These are phyloP conservation scores for Lottia gigantea DNA, from an alignment of 2,888 invertebrate species.

Conservation along the genomic window DNA sequence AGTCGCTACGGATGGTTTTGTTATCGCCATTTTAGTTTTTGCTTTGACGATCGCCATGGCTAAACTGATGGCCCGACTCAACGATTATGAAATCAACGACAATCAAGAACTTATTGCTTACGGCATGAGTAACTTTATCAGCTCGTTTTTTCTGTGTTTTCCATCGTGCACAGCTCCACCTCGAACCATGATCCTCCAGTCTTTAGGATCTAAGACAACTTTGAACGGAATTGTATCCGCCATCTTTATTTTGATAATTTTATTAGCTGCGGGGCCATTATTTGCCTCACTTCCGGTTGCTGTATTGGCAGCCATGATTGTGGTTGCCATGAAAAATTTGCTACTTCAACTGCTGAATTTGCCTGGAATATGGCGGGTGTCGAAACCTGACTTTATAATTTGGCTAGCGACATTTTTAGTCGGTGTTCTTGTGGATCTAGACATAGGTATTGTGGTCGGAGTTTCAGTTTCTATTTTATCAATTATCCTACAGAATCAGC, in stretches of 20 bases:
- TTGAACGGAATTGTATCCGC: constrained; percentile 46
- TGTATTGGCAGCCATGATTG: constrained; percentile 68
- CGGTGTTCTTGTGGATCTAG: constrained; percentile 48
- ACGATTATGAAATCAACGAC: constrained; percentile 60
- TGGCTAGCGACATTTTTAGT: constrained; percentile 53
- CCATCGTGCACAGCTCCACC: constrained; percentile 63
- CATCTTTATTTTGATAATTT: constrained; percentile 52
- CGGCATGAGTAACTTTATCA: constrained; percentile 59
- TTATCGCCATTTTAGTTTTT: constrained; percentile 48
- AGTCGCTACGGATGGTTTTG: constrained; percentile 38
- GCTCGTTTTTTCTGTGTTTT: constrained; percentile 67
- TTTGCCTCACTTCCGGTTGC: constrained; percentile 55
- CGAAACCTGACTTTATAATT: constrained; percentile 78
- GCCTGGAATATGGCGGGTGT: constrained; percentile 78
- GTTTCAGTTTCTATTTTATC: constrained; percentile 43
- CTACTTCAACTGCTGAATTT: constrained; percentile 77
- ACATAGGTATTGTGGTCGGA: constrained; percentile 54
- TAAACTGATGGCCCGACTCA: constrained; percentile 61
- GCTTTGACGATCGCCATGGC: constrained; percentile 57
- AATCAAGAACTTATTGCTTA: constrained; percentile 68
- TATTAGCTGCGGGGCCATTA: constrained; percentile 53
- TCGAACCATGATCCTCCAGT: constrained; percentile 49
- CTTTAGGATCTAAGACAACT: constrained; percentile 53
- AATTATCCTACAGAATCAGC: constrained; percentile 41
- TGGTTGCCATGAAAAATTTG: constrained; percentile 67